These are phyloP conservation scores for Bujurquina vittata DNA, from an alignment of 2,113 vertebrate species.

Conservation along the genomic window DNA sequence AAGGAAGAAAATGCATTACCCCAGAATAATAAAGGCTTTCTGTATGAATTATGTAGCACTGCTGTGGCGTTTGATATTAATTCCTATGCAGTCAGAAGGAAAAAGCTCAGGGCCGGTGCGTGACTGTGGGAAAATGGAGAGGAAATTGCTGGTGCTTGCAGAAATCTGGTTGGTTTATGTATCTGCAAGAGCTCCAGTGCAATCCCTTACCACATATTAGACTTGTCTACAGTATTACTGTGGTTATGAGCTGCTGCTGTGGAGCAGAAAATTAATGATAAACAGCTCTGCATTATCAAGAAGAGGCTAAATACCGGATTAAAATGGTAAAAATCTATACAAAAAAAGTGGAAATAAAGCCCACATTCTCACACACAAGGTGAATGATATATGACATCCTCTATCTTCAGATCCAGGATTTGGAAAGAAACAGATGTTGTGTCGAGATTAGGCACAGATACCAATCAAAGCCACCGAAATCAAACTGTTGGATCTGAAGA, in stretches of 20 bases:
- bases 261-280: neutral
- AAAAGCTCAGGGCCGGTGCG: neutral
- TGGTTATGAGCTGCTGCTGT: constrained; percentile 10
- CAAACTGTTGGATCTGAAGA: neutral
- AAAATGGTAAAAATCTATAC: neutral
- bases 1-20: constrained; percentile 39
- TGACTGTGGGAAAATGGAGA: constrained; percentile 41
- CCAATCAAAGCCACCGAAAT: too few relatives aligned
- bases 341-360: neutral
- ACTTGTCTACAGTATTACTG: neutral
- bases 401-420: neutral
- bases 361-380: too few relatives aligned
- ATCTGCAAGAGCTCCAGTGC: constrained; percentile 24
- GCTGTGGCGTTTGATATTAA: constrained; percentile 52
- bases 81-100: constrained; percentile 13
- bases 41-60: constrained; percentile 61
- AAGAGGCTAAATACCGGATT: neutral
- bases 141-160: constrained; percentile 49
- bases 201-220: neutral
- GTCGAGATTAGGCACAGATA: neutral
- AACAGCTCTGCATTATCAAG: neutral
- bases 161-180: constrained; percentile 39
- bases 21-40: constrained; percentile 52
- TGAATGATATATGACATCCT: neutral
- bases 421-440: neutral